A percentile compares a stretch with the other conserved stretches of the same genome.
Evolutionary conservation across 2,113 vertebrate species (phyloP).

Genomic region (Neomonachus schauinslandi): DNA sequence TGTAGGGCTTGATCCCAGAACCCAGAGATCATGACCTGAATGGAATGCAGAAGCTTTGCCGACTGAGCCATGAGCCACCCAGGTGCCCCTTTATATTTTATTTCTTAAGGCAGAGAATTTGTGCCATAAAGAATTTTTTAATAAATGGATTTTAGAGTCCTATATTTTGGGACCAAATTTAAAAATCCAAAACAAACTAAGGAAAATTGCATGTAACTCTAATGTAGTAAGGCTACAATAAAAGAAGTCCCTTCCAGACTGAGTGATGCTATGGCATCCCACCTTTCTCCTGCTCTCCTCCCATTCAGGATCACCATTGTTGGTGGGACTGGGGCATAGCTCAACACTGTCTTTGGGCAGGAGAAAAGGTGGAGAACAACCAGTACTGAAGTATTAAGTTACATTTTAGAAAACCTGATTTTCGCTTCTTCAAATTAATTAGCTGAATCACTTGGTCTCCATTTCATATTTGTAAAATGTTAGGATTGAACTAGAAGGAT

Average conservation of each 20-base stretch:
- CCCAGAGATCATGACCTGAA: too few species aligned
- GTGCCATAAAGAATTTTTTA: neutral
- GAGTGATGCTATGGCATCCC: accelerated
- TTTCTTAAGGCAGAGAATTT: neutral
- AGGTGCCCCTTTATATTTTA: neutral
- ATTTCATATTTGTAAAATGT: slow-evolving; percentile 22
- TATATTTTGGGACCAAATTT: neutral
- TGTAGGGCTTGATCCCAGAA: too few species aligned
- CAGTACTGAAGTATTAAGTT: neutral
- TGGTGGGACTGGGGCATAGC: too few species aligned
- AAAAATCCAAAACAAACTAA: neutral
- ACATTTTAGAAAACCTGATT: neutral
- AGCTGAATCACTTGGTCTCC: neutral
- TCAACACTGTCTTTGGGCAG: neutral
- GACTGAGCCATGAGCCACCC: too few species aligned
- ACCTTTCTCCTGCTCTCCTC: accelerated
- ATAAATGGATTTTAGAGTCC: neutral
- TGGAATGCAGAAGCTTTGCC: too few species aligned
- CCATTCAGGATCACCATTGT: neutral
- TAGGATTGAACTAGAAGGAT: neutral
- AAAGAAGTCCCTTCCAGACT: neutral
- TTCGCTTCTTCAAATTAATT: neutral
- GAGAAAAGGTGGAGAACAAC: neutral
- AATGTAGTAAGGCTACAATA: neutral
- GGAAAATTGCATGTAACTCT: neutral